Base-by-base conservation (phyloP, 2,888 invertebrate genomes). In the Tetranychus piercei region DNA sequence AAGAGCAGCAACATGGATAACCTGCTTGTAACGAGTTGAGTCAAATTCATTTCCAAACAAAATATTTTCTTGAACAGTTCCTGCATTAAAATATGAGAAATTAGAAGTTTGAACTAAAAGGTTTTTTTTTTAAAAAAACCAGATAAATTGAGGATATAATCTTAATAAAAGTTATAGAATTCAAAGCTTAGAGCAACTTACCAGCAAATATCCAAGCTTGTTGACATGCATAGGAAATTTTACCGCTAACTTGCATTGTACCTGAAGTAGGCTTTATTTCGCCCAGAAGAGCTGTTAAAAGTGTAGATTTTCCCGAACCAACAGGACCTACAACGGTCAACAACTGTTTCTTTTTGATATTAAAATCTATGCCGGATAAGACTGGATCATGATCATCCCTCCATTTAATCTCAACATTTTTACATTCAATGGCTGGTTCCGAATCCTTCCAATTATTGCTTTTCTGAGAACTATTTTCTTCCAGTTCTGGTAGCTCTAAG, bases 61-160 rank as follows among this genome's bases (percentile, higher is more conserved):
- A 78, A 97, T 92, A 82, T 97, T 97, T 80, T 95, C 93, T 11
- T 91, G 86, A 0, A 97, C 88, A 77, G 90, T 0, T 83, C 82
- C 7, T 87, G 34, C 34, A 34, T 3, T 34, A 34, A 34, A 34
- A 34, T 4, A 4, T 0, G 15, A 69, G 15, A 9, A 55, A 55
- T 55, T 55, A 15, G 55, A 7, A 0, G 55, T 55, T 15, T 15
- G 3, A 55, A 55, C 15, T 55, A 7, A 34, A 34, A 34, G n/a
- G n/a, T n/a, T n/a, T n/a, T n/a, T 34, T 34, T 34, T 34, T 34
- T 2, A 34, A 34, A 34, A 34, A 3, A 34, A 34, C 34, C 34
- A 34, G 4, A 1, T 34, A 34, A 34, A 34, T 34, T n/a, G n/a
- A n/a, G n/a, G n/a, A n/a, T n/a, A n/a, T n/a, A n/a, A n/a, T n/a